These are phyloP conservation scores for Agrochola litura DNA, from an alignment of 2,888 invertebrate genomes.

Conservation along the genomic window DNA sequence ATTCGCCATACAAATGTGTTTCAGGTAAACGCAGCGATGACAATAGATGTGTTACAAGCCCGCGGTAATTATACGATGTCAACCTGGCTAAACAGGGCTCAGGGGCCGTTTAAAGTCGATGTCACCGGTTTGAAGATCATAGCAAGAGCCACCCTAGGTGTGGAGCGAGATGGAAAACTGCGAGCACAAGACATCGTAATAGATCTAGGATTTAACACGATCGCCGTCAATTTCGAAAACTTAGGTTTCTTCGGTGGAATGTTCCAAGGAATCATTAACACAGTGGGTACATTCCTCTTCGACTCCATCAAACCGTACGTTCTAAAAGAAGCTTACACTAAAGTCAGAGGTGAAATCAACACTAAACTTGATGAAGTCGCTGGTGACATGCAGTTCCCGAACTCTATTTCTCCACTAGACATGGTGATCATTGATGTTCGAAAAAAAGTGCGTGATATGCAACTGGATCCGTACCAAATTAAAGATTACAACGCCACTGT, in stretches of 20 bases:
- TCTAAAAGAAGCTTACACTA: slow-evolving; percentile 94
- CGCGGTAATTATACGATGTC: slow-evolving; percentile 94
- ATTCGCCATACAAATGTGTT: slow-evolving; percentile 56
- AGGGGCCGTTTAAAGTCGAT: slow-evolving; percentile 95
- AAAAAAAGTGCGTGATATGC: slow-evolving; percentile 91
- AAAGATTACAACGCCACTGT: slow-evolving; percentile 93
- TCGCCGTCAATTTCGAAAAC: slow-evolving; percentile 95
- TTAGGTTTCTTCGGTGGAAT: slow-evolving; percentile 94
- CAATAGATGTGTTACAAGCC: slow-evolving; percentile 93
- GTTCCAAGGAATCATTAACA: slow-evolving; percentile 94
- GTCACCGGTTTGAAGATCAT: slow-evolving; percentile 93
- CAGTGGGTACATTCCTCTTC: slow-evolving; percentile 95
- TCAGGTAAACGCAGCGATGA: slow-evolving; percentile 93
- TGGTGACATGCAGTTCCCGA: slow-evolving; percentile 93
- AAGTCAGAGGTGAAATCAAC: slow-evolving; percentile 94
- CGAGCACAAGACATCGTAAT: slow-evolving; percentile 94
- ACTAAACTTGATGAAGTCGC: slow-evolving; percentile 93
- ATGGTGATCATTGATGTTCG: slow-evolving; percentile 94
- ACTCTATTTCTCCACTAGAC: slow-evolving; percentile 96
- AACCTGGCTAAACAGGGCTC: slow-evolving; percentile 92
- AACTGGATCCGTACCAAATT: slow-evolving; percentile 94
- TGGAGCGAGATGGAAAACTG: slow-evolving; percentile 94
- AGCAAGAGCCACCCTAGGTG: slow-evolving; percentile 93
- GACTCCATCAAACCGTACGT: slow-evolving; percentile 97
- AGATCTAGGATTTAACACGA: slow-evolving; percentile 94